Percentiles rank a stretch among this genome's conserved stretches.
Evolutionary conservation across 53 echinoderm and acorn worm genomes (phyloP).

Genomic region (Henricia sp.): DNA sequence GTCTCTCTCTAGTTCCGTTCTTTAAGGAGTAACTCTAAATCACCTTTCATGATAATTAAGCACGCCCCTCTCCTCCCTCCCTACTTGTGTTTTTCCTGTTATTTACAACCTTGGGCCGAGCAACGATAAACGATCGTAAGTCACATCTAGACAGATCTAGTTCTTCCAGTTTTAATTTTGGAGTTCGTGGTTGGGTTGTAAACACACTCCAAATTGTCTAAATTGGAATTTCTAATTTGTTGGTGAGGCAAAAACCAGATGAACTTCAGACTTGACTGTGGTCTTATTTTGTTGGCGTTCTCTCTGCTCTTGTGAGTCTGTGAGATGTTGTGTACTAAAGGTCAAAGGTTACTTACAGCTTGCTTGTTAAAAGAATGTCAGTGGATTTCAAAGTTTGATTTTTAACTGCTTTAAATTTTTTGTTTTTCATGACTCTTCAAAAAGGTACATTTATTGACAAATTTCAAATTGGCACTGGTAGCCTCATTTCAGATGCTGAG

Average conservation of each 20-base stretch:
- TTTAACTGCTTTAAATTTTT: too few relatives aligned
- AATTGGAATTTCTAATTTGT: slow-evolving; percentile 18
- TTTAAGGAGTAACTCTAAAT: slow-evolving; percentile 18
- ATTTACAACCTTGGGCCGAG: slow-evolving; percentile 10
- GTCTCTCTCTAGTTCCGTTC: background rate
- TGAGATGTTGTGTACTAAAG: too few relatives aligned
- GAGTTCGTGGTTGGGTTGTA: slow-evolving; percentile 2
- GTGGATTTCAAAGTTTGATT: too few relatives aligned
- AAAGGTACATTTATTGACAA: too few relatives aligned
- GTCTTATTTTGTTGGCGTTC: too few relatives aligned
- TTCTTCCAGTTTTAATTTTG: slow-evolving; percentile 6
- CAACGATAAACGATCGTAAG: slow-evolving; percentile 13
- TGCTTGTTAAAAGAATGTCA: too few relatives aligned
- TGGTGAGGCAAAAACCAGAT: background rate
- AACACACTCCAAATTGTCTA: background rate
- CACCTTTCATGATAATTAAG: slow-evolving; percentile 24
- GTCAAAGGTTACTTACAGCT: too few relatives aligned
- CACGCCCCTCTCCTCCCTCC: background rate
- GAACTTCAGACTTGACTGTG: background rate
- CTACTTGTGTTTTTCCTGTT: background rate
- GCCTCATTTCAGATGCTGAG: too few relatives aligned
- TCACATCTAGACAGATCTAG: slow-evolving; percentile 24
- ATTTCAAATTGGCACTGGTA: too few relatives aligned
- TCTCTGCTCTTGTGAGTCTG: too few relatives aligned
- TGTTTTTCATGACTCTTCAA: too few relatives aligned